phyloP scores from a whole-genome alignment of 2,113 vertebrate genomes.

The Daboia siamensis region DNA sequence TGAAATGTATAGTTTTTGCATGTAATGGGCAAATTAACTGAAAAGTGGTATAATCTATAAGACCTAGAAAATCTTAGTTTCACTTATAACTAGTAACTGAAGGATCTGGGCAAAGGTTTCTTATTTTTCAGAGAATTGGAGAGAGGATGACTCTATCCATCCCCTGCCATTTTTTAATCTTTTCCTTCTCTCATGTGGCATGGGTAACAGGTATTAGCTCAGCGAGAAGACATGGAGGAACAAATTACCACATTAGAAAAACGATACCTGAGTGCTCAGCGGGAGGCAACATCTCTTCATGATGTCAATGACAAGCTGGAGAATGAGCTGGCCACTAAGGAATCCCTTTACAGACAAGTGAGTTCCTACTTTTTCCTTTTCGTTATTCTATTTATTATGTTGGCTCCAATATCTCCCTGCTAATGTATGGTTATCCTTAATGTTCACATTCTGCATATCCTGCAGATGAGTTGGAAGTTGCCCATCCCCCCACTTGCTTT shows the following conservation, averaged over 20 bases:
- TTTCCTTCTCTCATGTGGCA: background rate
- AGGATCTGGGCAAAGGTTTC: background rate
- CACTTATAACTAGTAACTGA: background rate
- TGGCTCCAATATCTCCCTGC: background rate
- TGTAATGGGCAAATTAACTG: no score
- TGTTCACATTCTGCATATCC: background rate
- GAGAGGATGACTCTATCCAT: background rate
- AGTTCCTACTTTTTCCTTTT: background rate
- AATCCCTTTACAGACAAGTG: slow-evolving; percentile 89
- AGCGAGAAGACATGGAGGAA: slow-evolving; percentile 92
- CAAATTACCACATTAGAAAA: slow-evolving; percentile 88
- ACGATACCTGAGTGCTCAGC: slow-evolving; percentile 76
- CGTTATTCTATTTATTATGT: no score
- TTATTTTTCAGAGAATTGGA: background rate
- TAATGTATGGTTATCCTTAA: background rate
- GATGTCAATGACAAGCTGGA: slow-evolving; percentile 92
- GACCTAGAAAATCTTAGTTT: background rate
- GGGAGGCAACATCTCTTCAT: slow-evolving; percentile 85
- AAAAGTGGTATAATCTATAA: background rate
- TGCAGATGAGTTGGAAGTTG: background rate
- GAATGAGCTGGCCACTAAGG: slow-evolving; percentile 92
- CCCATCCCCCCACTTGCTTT: background rate
- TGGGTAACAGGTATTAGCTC: slow-evolving; percentile 79
- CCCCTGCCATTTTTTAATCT: background rate
- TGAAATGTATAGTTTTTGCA: no score